A percentile compares a stretch with the other conserved stretches of the same genome.
These are phyloP conservation scores for Sander lucioperca DNA, from an alignment of 2,113 vertebrate genomes.

Conservation along the genomic window DNA sequence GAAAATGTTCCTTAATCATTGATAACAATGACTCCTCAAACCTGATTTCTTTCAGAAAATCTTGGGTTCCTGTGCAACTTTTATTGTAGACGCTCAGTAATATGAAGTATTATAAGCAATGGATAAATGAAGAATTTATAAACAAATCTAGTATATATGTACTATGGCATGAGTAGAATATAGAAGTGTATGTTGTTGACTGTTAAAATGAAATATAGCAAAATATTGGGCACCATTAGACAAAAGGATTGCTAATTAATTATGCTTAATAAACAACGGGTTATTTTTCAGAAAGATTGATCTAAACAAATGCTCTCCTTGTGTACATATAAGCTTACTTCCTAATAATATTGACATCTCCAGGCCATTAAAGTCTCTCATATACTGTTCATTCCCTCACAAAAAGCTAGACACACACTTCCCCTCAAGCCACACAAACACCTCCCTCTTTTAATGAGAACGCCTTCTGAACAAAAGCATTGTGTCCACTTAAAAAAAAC, in stretches of 20 bases:
- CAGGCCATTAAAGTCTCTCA: not conserved
- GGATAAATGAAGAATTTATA: not conserved
- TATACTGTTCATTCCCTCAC: not conserved
- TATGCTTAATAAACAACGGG: not conserved
- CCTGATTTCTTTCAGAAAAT: not conserved
- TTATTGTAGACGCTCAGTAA: not conserved
- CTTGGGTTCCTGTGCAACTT: not conserved
- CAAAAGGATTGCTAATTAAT: not conserved
- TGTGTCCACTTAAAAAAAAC: not conserved
- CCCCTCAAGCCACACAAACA: not conserved
- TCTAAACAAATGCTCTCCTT: not conserved
- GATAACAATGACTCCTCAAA: not conserved
- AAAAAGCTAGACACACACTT: not conserved
- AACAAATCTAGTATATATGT: not conserved
- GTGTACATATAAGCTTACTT: slow-evolving; percentile 9
- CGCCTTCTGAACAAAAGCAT: slow-evolving; percentile 28
- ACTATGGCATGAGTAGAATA: no score
- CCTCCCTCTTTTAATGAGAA: slow-evolving; percentile 40
- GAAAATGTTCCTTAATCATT: not conserved
- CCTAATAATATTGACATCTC: not conserved
- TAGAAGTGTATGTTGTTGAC: not conserved
- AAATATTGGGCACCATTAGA: not conserved
- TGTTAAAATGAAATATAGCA: not conserved
- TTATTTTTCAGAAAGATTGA: not conserved
- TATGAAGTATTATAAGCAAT: not conserved